Evolutionary conservation across 2,113 vertebrate species (phyloP), one percentile per base, ranked within the genome.

Genomic region (Nesogale talazaci): DNA sequence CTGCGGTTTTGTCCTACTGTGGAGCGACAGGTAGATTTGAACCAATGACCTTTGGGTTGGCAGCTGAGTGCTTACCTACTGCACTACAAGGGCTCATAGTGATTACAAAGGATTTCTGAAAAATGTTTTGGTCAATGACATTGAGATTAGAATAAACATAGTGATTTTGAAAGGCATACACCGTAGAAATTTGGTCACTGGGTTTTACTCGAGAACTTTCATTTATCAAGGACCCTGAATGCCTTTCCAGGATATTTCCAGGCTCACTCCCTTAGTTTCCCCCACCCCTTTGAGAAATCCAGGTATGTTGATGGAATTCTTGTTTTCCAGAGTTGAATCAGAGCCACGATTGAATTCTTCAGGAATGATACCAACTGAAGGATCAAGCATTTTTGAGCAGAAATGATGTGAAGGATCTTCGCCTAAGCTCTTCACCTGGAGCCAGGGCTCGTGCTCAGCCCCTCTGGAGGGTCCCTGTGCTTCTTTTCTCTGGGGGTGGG

Each of bases 151-250:
- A 61, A 61, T 61, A 61, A 61, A 61, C 22, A 59, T 59, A 23
- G 16, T 20, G 59, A 23, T 23, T 61, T 23, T 61, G 17, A 61
- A 52, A 22, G 59, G 22, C 59, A 61, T 61, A 4, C 59, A 2
- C 59, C 22, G 2, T 61, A 61, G 59, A 19, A 61, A 20, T 61
- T 2, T 61, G 59, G 59, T 23, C 59, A 61, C 19, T 61, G 59
- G 22, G 59, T 61, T 61, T 65, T 27, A 29, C 22, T 52, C 17
- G 40, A 72, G 56, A 40, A 57, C 22, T 72, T 74, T 87, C 9
- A 61, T 94, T 96, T 89, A 87, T 94, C 80, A 95, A 46, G 42
- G 25, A 46, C 72, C 96, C 2, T 93, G 94, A 90, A 84, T 92
- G 93, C 89, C 46, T 52, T 11, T 52, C 46, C 10, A 12, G 46